Conservation (phyloP, 2,797 vertebrate species). For the Calcarius lapponicus region DNA sequence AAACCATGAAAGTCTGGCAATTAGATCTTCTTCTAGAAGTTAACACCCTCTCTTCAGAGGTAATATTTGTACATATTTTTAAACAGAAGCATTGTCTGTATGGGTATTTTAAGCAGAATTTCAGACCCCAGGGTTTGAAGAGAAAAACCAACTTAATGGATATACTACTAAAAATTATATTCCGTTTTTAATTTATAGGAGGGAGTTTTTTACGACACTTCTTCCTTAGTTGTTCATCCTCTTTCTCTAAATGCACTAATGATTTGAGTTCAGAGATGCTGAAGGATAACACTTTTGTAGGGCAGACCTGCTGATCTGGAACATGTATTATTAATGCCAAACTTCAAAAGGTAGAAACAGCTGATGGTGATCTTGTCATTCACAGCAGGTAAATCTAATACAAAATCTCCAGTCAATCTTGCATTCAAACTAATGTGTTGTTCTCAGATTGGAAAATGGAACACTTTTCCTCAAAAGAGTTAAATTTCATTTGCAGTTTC, state of each 20-base stretch:
- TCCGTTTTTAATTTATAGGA: background rate
- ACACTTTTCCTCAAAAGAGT: background rate
- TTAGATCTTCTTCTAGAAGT: background rate
- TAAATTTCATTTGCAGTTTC: background rate
- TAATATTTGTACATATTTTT: background rate
- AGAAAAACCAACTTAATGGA: background rate
- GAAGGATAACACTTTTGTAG: background rate
- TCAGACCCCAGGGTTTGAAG: background rate
- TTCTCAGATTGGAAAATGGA: background rate
- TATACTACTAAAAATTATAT: background rate
- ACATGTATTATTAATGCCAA: rapidly evolving
- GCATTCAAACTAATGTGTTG: background rate
- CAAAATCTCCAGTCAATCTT: background rate
- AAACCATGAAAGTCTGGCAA: background rate
- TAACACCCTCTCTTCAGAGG: background rate
- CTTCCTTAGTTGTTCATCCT: background rate
- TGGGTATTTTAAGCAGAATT: background rate
- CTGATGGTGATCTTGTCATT: background rate
- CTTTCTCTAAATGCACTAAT: background rate
- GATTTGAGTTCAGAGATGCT: background rate
- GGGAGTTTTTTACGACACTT: background rate
- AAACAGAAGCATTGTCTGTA: background rate
- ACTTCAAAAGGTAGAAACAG: background rate
- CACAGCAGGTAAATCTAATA: background rate
- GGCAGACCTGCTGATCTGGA: background rate